Evolutionary conservation across 2,797 vertebrate genomes (phyloP), one percentile per base, ranked within the genome.

Genomic region (Rachycentron canadum): DNA sequence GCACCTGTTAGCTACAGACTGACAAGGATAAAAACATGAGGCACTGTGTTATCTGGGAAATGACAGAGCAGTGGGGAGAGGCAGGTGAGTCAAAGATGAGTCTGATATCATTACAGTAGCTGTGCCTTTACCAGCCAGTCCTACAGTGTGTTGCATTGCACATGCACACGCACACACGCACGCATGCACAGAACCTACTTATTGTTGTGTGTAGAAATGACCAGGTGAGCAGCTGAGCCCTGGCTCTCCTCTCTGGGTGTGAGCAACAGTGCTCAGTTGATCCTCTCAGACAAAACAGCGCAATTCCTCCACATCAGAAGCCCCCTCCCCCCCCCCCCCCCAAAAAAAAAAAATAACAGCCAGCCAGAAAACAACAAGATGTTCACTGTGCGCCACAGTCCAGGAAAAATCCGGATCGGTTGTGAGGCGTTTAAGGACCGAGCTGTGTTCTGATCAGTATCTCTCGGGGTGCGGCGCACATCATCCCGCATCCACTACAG

Each of bases 171-270:
- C 68, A 7, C 68, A 70, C 74, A 67, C 60, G 13, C 66, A 61
- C 26, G 43, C 38, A 43, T 66, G 38, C 19, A 84, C n/a, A 56
- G 52, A 75, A 94, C 95, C 87, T 95, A 95, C 95, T 93, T 95
- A 69, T 89, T 82, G 66, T 71, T 80, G 76, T 83, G 81, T 88
- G 89, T 79, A 82, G 85, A 89, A 88, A 87, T 62, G 88, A 86
- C 73, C 88, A 90, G 88, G 78, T 86, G 89, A 86, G 83, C 73
- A 73, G 87, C 77, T 84, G 82, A 82, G 88, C n/a, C 78, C 78
- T 75, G 62, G 84, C 72, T 82, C 73, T 86, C 76, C 84, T 88
- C 70, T 83, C 81, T 58, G 79, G 64, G 17, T 82, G 69, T 75
- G 87, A 90, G 88, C 89, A 89, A 85, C 91, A 89, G 92, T 74